These are phyloP conservation scores for Acholoe squamosa DNA, from an alignment of 2,888 invertebrate genomes.

Conservation along the genomic window DNA sequence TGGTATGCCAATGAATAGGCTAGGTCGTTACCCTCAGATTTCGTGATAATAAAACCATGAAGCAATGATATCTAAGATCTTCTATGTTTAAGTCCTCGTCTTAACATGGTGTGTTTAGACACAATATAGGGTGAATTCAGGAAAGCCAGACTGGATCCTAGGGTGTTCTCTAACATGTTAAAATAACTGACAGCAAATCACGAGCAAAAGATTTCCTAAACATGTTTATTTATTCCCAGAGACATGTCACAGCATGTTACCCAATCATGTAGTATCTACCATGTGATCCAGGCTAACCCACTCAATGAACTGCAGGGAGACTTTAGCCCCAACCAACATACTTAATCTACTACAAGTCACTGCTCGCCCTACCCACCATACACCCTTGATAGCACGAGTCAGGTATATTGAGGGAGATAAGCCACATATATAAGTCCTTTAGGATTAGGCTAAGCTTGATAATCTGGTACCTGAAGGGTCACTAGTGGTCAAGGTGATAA, in stretches of 20 bases:
- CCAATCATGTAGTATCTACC: not conserved
- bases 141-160: too few species aligned
- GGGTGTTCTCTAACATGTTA: too few species aligned
- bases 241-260: not conserved
- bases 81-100: too few species aligned
- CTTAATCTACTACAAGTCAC: constrained; percentile 26
- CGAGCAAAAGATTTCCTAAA: too few species aligned
- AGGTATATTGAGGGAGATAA: constrained; percentile 25
- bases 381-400: not conserved
- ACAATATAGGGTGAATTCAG: too few species aligned
- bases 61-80: too few species aligned
- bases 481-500: not conserved
- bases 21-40: too few species aligned
- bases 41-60: too few species aligned
- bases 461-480: constrained; percentile 25
- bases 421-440: not conserved
- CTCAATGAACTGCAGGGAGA: not conserved
- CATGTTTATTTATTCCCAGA: not conserved
- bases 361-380: not conserved
- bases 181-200: too few species aligned
- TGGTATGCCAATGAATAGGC: too few species aligned
- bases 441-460: constrained; percentile 33
- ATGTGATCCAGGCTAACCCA: not conserved
- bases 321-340: not conserved
- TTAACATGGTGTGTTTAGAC: too few species aligned